These are phyloP conservation scores for Nesogale talazaci DNA, from an alignment of 2,113 vertebrate genomes.

Conservation along the genomic window DNA sequence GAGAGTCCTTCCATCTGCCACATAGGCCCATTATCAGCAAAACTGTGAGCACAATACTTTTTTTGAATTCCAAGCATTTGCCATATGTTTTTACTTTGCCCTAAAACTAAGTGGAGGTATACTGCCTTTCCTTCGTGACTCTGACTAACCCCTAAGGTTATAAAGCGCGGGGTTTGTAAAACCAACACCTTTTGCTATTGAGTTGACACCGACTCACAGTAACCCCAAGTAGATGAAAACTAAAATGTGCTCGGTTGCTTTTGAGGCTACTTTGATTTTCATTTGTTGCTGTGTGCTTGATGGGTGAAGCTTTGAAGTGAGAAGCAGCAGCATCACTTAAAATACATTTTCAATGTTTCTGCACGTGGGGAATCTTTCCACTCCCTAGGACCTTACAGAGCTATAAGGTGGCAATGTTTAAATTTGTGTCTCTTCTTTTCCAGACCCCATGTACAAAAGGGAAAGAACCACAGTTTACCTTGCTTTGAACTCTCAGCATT, in stretches of 20 bases:
- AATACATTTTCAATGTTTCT: no score
- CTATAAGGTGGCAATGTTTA: no score
- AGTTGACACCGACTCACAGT: neutral
- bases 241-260: neutral
- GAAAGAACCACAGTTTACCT: conserved; percentile 15
- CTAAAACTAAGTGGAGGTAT: neutral
- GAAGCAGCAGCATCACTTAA: neutral
- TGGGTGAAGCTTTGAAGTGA: neutral
- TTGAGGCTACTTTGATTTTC: neutral
- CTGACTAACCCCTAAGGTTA: conserved; percentile 3
- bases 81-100: conserved; percentile 6
- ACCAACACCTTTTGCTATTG: neutral
- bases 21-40: neutral
- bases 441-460: neutral
- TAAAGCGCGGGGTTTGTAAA: neutral
- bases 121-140: neutral
- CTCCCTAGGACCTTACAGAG: no score
- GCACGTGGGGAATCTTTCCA: no score
- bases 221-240: neutral
- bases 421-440: neutral
- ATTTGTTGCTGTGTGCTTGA: neutral
- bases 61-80: neutral
- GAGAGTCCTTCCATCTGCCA: neutral
- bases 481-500: neutral
- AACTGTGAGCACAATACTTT: neutral